Evolutionary conservation across 2,113 vertebrate genomes (phyloP).

Genomic region (Stomatorhinus ivindoensis): DNA sequence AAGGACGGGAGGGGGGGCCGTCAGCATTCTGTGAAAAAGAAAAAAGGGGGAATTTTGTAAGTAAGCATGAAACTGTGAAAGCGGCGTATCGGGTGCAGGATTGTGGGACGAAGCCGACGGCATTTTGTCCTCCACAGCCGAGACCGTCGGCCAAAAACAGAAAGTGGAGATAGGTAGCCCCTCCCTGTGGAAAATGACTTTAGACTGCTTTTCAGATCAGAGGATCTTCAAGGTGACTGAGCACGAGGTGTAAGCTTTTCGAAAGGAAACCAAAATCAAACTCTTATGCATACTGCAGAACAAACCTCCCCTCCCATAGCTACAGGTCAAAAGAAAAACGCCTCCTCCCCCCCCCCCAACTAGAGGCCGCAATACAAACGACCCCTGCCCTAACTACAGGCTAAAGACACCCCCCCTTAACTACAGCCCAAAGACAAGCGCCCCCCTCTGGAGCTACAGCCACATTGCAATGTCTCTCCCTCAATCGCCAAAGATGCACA

Average conservation of each 20-base stretch:
- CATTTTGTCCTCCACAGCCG: not conserved
- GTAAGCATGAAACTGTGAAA: not conserved
- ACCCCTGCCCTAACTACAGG: not conserved
- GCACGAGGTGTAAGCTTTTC: not conserved
- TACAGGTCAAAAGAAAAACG: not conserved
- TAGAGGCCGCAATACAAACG: not conserved
- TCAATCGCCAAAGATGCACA: not conserved
- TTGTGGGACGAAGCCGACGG: not conserved
- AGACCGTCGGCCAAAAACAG: not conserved
- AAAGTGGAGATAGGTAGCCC: not conserved
- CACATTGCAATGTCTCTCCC: not conserved
- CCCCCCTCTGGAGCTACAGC: not conserved
- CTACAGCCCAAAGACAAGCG: not conserved
- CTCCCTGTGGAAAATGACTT: not conserved
- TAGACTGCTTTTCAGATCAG: not conserved
- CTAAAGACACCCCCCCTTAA: not conserved
- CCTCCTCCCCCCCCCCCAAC: not conserved
- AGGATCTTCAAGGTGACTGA: not conserved
- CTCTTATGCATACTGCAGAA: not conserved
- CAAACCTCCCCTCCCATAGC: not conserved
- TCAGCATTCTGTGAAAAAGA: constrained; percentile 12
- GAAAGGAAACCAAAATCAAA: not conserved
- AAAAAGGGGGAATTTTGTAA: not conserved
- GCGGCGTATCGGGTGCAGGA: not conserved
- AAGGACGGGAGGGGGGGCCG: not conserved